A percentile compares a stretch with the other conserved stretches of the same genome.
phyloP scores from a whole-genome alignment of 2,113 vertebrate species.

The Sapayoa aenigma region DNA sequence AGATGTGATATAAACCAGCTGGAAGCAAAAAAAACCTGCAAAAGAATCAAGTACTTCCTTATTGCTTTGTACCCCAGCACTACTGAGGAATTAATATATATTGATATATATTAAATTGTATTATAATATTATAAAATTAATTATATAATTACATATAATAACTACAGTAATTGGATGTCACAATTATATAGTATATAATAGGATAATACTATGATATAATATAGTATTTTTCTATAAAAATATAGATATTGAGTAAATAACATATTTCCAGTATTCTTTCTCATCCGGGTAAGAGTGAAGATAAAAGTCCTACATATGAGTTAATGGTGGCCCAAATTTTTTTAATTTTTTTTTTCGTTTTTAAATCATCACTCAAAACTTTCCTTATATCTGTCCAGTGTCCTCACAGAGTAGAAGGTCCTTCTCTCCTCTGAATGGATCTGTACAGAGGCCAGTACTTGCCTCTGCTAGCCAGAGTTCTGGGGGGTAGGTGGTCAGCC shows the following conservation, averaged over 20 bases:
- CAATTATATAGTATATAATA: not conserved
- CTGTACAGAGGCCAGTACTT: not conserved
- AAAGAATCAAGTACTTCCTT: not conserved
- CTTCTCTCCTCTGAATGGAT: too few species aligned
- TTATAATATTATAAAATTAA: not conserved
- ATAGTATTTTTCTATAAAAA: not conserved
- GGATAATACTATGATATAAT: not conserved
- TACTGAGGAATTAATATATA: not conserved
- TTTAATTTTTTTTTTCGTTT: not conserved
- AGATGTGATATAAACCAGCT: not conserved
- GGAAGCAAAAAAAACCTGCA: not conserved
- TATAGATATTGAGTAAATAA: not conserved
- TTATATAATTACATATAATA: not conserved
- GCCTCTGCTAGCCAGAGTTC: not conserved
- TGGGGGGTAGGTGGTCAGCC: not conserved
- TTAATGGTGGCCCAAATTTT: not conserved
- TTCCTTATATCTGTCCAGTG: not conserved
- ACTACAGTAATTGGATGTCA: not conserved
- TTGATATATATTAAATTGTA: not conserved
- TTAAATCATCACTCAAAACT: not conserved
- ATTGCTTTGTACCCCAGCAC: not conserved
- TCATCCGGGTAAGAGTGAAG: not conserved
- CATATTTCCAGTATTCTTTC: not conserved
- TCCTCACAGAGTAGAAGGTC: not conserved
- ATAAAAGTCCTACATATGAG: not conserved